phyloP scores from a whole-genome alignment of 2,113 vertebrate genomes.

The Macheiramphus alcinus region DNA sequence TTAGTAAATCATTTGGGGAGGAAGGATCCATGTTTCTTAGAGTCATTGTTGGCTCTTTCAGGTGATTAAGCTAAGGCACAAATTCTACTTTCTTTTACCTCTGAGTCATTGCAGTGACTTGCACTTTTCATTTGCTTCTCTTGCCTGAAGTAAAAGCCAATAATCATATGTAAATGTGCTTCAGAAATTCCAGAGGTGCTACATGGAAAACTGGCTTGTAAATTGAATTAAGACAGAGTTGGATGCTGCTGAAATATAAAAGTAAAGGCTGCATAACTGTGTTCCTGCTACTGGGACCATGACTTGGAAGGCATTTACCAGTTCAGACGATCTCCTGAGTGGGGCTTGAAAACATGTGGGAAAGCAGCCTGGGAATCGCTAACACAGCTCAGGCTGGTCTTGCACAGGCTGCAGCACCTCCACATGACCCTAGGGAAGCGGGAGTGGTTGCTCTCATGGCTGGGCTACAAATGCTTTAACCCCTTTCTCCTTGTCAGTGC shows the following conservation, averaged over 20 bases:
- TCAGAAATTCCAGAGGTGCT: background rate
- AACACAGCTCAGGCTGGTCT: background rate
- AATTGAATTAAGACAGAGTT: background rate
- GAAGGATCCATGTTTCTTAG: background rate
- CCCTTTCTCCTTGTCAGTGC: background rate
- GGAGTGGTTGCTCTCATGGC: background rate
- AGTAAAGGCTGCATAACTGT: background rate
- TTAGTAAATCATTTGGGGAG: background rate
- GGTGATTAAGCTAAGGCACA: background rate
- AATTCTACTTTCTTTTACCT: background rate
- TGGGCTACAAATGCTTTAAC: background rate
- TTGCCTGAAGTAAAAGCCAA: conserved; percentile 7
- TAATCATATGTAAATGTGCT: background rate
- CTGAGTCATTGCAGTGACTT: background rate
- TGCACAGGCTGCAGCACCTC: background rate
- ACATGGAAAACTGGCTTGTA: background rate
- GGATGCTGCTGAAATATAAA: background rate
- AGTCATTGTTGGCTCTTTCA: background rate
- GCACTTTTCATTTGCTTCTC: background rate
- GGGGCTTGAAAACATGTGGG: background rate
- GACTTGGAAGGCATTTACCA: background rate
- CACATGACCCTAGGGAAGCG: background rate
- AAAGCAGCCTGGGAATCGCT: background rate
- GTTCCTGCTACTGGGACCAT: background rate
- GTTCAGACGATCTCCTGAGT: background rate